These are phyloP conservation scores for Ptychodera flava DNA, from an alignment of 35 echinoderm and acorn worm genomes.

Conservation along the genomic window DNA sequence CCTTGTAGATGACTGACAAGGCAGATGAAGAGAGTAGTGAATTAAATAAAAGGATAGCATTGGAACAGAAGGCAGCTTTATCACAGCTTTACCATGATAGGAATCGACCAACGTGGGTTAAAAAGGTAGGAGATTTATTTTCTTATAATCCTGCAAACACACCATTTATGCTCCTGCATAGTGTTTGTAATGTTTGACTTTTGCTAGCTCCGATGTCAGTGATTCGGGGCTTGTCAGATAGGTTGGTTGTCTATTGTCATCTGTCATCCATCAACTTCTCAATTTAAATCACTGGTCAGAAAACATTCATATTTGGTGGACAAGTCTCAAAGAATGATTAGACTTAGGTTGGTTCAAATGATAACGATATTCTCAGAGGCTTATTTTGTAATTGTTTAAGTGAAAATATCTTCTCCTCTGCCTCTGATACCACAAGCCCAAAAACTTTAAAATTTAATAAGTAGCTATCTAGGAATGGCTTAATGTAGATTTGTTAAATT, in stretches of 20 bases:
- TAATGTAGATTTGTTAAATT: no score
- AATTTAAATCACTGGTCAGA: neutral
- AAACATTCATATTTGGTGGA: no score
- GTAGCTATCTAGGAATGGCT: no score
- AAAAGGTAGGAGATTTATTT: slow-evolving; percentile 48
- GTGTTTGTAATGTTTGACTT: neutral
- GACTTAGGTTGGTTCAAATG: no score
- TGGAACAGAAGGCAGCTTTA: slow-evolving; percentile 50
- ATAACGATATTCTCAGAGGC: no score
- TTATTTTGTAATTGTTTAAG: no score
- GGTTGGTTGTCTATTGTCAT: neutral
- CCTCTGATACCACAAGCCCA: no score
- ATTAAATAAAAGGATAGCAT: slow-evolving; percentile 42
- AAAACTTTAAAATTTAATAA: no score
- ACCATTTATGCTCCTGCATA: neutral
- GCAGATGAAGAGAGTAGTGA: slow-evolving; percentile 52
- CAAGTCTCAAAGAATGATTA: no score
- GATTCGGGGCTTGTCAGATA: neutral
- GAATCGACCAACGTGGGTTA: slow-evolving; percentile 50
- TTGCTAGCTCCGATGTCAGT: neutral
- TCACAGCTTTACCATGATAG: slow-evolving; percentile 60
- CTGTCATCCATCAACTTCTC: neutral
- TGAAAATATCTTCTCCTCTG: no score
- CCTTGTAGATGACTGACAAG: slow-evolving; percentile 37
- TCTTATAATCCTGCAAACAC: neutral